Evolutionary conservation across 2,888 invertebrate species (phyloP), one percentile per base, ranked within the genome.

Genomic region (Hofmannophila pseudospretella): DNA sequence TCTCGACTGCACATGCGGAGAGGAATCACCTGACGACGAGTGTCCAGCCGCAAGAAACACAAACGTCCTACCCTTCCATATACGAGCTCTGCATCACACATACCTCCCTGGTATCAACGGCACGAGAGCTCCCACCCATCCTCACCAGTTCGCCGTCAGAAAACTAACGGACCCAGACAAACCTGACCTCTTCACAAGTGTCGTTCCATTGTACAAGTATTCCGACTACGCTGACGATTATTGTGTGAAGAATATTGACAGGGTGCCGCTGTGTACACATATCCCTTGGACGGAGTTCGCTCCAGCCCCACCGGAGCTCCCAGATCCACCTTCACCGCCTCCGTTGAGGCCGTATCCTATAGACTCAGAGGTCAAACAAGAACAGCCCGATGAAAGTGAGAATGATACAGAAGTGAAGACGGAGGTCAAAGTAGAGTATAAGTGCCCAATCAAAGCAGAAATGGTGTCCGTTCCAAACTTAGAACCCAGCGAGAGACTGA

Each of bases 101-200:
- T 76, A 65, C 44, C 71, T 90, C 47, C 85, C 89, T 33, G 90
- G 90, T 42, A 75, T 91, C 32, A 91, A 91, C 67, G 91, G 90
- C 47, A 90, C 89, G 41, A 79, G 88, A 11, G 85, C 85, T 1
- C 82, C 80, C 0, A 48, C 73, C 11, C 51, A 62, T 32, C 79
- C 77, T 16, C 80, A 78, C 57, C 63, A 54, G 44, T 75, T 66
- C 74, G 75, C 75, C 62, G 88, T 78, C n/a, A 61, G 85, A 1
- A 53, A 63, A 2, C 69, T 74, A 7, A 47, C 47, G 8, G 54
- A 67, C 44, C 60, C 70, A 12, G 70, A 66, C 8, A 44, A 50
- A 2, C 62, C 74, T n/a, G 76, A 58, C 7, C 71, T 87, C 3
- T 88, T 81, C 69, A 48, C 75, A 41, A 75, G 68, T 43, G 72